phyloP scores from a whole-genome alignment of 2,888 invertebrate genomes.

The Vanessa cardui region DNA sequence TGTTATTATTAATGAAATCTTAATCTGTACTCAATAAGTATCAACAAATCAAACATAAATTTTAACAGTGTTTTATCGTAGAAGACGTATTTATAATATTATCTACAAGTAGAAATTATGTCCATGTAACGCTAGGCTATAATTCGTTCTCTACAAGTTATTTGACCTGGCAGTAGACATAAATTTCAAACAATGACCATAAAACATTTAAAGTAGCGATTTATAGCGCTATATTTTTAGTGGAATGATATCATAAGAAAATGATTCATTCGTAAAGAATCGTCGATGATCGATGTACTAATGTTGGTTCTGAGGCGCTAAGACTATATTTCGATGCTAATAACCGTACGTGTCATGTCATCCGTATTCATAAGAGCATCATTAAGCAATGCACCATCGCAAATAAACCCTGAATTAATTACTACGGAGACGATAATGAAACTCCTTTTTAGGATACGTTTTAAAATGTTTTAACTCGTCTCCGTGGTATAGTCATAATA shows the following conservation, averaged over 20 bases:
- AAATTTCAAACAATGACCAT: too few species aligned
- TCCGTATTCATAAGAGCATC: slow-evolving; percentile 34
- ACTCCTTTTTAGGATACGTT: background rate
- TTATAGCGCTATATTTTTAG: slow-evolving; percentile 27
- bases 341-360: slow-evolving; percentile 37
- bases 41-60: too few species aligned
- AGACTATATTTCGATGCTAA: slow-evolving; percentile 45
- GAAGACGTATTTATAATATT: too few species aligned
- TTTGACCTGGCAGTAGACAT: background rate
- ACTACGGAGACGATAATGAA: background rate
- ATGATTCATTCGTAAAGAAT: slow-evolving; percentile 66
- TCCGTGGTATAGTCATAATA: too few species aligned
- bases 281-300: slow-evolving; percentile 45
- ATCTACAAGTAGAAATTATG: too few species aligned
- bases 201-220: too few species aligned
- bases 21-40: too few species aligned
- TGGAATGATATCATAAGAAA: slow-evolving; percentile 43
- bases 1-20: too few species aligned
- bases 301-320: slow-evolving; percentile 42
- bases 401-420: background rate
- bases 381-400: slow-evolving; percentile 18
- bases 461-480: background rate
- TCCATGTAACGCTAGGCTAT: too few species aligned
- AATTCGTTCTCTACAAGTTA: too few species aligned
- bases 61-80: too few species aligned